Evolutionary conservation across 2,888 invertebrate genomes (phyloP), one percentile per base, ranked within the genome.

Genomic region (Apotomis turbidana): DNA sequence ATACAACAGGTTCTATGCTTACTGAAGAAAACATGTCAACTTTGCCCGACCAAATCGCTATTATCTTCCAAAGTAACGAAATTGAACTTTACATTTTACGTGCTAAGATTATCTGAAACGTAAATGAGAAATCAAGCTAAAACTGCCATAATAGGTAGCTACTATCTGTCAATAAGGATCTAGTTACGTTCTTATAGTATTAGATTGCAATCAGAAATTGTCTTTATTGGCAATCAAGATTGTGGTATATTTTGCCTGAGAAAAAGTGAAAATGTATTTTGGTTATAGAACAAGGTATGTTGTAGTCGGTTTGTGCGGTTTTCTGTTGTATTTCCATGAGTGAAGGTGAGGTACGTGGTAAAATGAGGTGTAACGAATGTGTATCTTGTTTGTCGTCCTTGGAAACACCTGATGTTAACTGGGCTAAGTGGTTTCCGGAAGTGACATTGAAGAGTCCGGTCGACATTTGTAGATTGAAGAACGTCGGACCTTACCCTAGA

Each of bases 371-470:
- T 59, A 8, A 13, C 66, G 10, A 59, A 41, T 51, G 13, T 6
- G 67, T 60, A 27, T 27, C 60, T 61, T 64, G 64, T 70, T 64
- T 66, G 49, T n/a, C 55, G 55, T 67, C 71, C 71, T 71, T 71
- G 71, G 71, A 36, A 60, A 60, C 61, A 71, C 67, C 67, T 64
- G 62, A 64, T 58, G 49, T 36, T 44, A 55, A 54, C 27, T 67
- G 49, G 71, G 66, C 49, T 61, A 71, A 55, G 60, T 66, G 60
- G 36, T 71, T 55, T 54, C 60, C 71, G 71, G 71, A 71, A 71
- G 27, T 60, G 36, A 44, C 63, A 62, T 64, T 64, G 58, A 59
- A 41, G 38, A 5, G 15, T 52, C 8, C 3, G 38, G 27, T 36
- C 4, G n/a, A 27, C 38, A 49, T 8, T 27, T 46, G 6, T 54